A percentile compares a stretch with the other conserved stretches of the same genome.
phyloP scores from a whole-genome alignment of 2,113 vertebrate genomes.

The Odontophorus gujanensis region DNA sequence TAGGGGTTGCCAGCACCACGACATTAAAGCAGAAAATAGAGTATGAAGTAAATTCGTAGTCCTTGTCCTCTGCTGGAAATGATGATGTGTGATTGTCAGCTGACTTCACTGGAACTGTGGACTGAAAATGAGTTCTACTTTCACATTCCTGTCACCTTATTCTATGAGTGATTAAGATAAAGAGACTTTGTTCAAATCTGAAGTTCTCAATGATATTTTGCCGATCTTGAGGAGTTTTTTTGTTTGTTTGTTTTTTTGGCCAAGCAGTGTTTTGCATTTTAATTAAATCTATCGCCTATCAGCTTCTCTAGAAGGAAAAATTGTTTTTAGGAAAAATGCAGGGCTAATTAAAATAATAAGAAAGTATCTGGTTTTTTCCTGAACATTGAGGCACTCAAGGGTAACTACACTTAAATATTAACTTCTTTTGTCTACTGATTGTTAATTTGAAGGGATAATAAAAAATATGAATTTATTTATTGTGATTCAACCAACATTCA shows the following conservation, averaged over 20 bases:
- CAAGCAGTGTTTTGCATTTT: background rate
- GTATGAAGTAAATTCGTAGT: background rate
- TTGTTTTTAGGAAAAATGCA: background rate
- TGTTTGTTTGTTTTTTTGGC: background rate
- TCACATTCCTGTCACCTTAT: background rate
- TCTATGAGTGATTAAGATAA: background rate
- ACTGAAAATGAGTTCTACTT: background rate
- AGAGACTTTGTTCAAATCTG: background rate
- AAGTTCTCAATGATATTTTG: background rate
- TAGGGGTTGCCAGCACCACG: rapidly evolving
- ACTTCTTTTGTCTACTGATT: background rate
- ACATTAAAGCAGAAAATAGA: background rate
- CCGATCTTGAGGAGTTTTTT: background rate
- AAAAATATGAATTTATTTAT: background rate
- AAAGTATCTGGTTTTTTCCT: background rate
- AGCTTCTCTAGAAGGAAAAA: background rate
- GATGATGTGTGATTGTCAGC: rapidly evolving
- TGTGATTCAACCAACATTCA: background rate
- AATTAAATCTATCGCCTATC: background rate
- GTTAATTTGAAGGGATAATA: background rate
- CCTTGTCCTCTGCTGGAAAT: background rate
- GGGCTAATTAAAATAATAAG: background rate
- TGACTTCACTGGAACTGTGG: background rate
- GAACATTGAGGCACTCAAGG: background rate
- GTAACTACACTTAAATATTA: background rate